Evolutionary conservation across 2,888 invertebrate species (phyloP).

Genomic region (Pyrrhosoma nymphula): DNA sequence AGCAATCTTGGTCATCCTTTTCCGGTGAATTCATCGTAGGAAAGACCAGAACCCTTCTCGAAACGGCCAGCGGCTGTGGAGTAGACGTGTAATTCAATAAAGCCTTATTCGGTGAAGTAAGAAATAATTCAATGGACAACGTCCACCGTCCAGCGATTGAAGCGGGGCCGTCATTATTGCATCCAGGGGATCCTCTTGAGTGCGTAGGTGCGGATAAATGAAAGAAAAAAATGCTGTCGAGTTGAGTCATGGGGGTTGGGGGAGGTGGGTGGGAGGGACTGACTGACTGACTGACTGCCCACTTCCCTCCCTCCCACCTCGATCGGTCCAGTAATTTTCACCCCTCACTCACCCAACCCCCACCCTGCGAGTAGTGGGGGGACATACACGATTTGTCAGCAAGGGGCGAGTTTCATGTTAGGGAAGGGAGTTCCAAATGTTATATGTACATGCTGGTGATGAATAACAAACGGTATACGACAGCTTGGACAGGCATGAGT

Average conservation of each 20-base stretch:
- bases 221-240: neutral
- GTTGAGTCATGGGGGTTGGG: neutral
- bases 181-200: neutral
- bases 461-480: neutral
- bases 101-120: neutral
- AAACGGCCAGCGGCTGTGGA: neutral
- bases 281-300: neutral
- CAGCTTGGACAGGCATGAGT: neutral
- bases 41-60: neutral
- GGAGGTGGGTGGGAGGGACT: too few species aligned
- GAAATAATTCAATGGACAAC: neutral
- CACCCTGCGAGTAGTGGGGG: neutral
- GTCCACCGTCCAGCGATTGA: neutral
- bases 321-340: neutral
- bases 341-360: neutral
- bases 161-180: neutral
- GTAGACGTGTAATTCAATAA: neutral
- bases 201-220: neutral
- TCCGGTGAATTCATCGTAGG: neutral
- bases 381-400: neutral
- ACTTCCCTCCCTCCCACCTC: neutral
- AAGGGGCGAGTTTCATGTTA: neutral
- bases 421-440: neutral
- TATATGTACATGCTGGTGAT: neutral
- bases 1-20: too few species aligned